phyloP scores from a whole-genome alignment of 1,140 invertebrate species.

The Leptinotarsa defecta region DNA sequence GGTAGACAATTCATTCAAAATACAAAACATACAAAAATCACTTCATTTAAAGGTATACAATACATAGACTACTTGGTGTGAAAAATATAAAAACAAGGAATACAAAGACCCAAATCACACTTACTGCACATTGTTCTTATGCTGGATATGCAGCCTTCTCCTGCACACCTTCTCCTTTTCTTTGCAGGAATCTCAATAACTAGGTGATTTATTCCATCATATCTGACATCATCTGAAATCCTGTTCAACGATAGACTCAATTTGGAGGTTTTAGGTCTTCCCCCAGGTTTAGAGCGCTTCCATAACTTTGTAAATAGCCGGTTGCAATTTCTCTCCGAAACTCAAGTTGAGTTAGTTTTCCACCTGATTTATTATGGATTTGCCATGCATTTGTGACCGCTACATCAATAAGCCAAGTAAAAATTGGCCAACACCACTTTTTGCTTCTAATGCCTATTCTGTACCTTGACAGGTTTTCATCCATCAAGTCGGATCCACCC shows the following conservation, averaged over 20 bases:
- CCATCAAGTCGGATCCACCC: conserved; percentile 51
- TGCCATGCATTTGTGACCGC: conserved; percentile 51
- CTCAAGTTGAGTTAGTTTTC: conserved; percentile 38
- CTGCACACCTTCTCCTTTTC: too few species aligned
- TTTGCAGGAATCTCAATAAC: too few species aligned
- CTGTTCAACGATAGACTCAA: background rate
- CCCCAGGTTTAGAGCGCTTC: background rate
- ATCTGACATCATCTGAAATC: background rate
- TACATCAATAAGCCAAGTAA: conserved; percentile 48
- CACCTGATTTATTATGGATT: conserved; percentile 40
- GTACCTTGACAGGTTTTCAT: conserved; percentile 51
- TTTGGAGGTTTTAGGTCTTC: background rate
- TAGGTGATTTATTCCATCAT: background rate
- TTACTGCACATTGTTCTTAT: background rate
- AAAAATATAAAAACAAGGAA: conserved; percentile 3
- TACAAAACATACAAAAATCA: too few species aligned
- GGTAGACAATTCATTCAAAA: too few species aligned
- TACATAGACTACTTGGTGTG: background rate
- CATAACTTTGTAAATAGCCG: conserved; percentile 1
- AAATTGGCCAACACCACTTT: conserved; percentile 53
- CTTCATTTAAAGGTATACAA: background rate
- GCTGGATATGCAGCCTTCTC: background rate
- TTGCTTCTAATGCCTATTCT: conserved; percentile 48
- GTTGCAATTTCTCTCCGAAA: conserved; percentile 43
- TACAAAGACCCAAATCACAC: background rate